Conservation (phyloP, 35 echinoderm and acorn worm genomes). For the Ophiothrix spiculata region DNA sequence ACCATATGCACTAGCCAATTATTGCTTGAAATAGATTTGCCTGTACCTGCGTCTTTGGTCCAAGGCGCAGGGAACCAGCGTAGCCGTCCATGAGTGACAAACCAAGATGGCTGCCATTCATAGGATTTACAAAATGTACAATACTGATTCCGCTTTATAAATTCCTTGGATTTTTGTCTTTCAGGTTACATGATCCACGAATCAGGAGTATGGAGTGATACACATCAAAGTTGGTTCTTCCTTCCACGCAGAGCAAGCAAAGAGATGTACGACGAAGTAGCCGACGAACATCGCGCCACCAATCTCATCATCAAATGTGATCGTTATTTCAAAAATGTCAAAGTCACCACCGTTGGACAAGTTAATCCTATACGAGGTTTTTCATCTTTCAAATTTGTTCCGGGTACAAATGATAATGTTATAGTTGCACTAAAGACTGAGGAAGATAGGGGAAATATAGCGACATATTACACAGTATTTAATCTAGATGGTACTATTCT, state of each 20-base stretch:
- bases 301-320: constrained; percentile 74
- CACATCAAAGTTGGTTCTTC: constrained; percentile 93
- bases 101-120: no score
- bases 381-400: constrained; percentile 93
- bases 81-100: no score
- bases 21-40: no score
- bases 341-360: constrained; percentile 55
- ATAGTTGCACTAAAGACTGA: constrained; percentile 90
- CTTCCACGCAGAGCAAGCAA: constrained; percentile 84
- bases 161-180: no score
- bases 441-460: constrained; percentile 78
- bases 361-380: constrained; percentile 80
- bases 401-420: constrained; percentile 74
- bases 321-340: constrained; percentile 55
- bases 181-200: constrained; percentile 99
- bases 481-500: constrained; percentile 80
- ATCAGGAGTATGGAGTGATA: constrained; percentile 87
- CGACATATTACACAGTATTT: constrained; percentile 79
- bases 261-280: constrained; percentile 68
- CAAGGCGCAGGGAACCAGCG: no score
- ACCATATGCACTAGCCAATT: no score
- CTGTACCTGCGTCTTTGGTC: no score
- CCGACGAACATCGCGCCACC: constrained; percentile 86
- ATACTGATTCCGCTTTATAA: no score
- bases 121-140: no score